Conservation (phyloP, 2,797 vertebrate species). For the Sebastes baramenuke region DNA sequence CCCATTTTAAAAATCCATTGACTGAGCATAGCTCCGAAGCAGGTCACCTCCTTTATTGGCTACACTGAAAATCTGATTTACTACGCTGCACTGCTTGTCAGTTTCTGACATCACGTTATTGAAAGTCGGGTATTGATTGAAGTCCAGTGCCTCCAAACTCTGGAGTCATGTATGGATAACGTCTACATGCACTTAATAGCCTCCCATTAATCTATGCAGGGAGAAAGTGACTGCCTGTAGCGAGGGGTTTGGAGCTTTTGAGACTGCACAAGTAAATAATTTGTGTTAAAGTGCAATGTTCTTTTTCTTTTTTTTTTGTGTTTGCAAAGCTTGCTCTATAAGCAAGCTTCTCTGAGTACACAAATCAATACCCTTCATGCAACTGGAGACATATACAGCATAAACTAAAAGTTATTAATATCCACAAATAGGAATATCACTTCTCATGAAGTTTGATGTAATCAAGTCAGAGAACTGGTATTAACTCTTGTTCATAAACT, state of each 20-base stretch:
- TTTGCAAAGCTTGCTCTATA: not conserved
- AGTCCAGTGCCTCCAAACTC: conserved; percentile 20
- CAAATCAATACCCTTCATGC: conserved; percentile 19
- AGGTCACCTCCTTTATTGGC: conserved; percentile 50
- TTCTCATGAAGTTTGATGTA: not conserved
- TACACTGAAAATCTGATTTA: conserved; percentile 50
- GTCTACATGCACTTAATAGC: conserved; percentile 21
- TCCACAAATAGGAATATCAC: not conserved
- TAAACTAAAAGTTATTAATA: not conserved
- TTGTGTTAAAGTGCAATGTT: conserved; percentile 3
- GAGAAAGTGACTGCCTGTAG: not conserved
- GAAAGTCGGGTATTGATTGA: conserved; percentile 53
- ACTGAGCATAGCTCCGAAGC: conserved; percentile 30
- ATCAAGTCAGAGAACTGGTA: not conserved
- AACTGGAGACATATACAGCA: not conserved
- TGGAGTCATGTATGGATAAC: conserved; percentile 35
- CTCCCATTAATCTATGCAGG: conserved; percentile 36
- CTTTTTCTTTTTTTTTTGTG: not conserved
- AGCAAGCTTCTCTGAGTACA: not conserved
- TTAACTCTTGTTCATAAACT: not conserved
- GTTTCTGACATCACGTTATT: conserved; percentile 48
- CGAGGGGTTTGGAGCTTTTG: not conserved
- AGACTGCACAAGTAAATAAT: conserved; percentile 2
- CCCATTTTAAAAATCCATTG: conserved; percentile 59
- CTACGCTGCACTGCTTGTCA: conserved; percentile 15